Evolutionary conservation across 2,888 invertebrate genomes (phyloP), one percentile per base, ranked within the genome.

Genomic region (Xestia sexstrigata): DNA sequence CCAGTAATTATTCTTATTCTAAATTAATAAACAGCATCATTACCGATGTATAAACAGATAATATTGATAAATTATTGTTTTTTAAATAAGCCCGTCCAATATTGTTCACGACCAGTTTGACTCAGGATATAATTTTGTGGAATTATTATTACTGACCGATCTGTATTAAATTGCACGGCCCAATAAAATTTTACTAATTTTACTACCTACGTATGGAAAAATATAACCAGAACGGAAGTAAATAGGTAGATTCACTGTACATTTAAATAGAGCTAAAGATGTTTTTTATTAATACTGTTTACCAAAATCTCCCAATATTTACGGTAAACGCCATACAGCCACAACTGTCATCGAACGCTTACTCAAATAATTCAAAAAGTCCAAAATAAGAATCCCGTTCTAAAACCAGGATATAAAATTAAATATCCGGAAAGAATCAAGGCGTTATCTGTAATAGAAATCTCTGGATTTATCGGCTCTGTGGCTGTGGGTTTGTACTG

Each of bases 391-490:
- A 93, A 93, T 90, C 86, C 86, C 86, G 86, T 78, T 92, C 89
- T 90, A 90, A 91, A 92, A 85, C 88, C 88, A 89, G 93, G 92
- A 93, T 93, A 93, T 95, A 94, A 95, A 95, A 95, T 95, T 95
- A 95, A 95, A 96, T 95, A 95, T 95, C 94, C 94, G 95, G 93
- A 95, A 95, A 95, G 95, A 95, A 94, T 95, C 94, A 94, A 91
- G 90, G 92, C 92, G 92, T 92, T 95, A 96, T 96, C 96, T 96
- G 95, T 95, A 96, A 96, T 96, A 95, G 95, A 94, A 95, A 96
- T 96, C 96, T 95, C 91, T 93, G 95, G 94, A 96, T 95, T 96
- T 96, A 96, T 96, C 95, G 95, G 93, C 91, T 93, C 93, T 93
- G 94, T 91, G 93, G 95, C 90, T 92, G 92, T 83, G 89, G 92